Evolutionary conservation across 1,140 invertebrate species (phyloP), one percentile per base, ranked within the genome.

Genomic region (Drosophila tani): DNA sequence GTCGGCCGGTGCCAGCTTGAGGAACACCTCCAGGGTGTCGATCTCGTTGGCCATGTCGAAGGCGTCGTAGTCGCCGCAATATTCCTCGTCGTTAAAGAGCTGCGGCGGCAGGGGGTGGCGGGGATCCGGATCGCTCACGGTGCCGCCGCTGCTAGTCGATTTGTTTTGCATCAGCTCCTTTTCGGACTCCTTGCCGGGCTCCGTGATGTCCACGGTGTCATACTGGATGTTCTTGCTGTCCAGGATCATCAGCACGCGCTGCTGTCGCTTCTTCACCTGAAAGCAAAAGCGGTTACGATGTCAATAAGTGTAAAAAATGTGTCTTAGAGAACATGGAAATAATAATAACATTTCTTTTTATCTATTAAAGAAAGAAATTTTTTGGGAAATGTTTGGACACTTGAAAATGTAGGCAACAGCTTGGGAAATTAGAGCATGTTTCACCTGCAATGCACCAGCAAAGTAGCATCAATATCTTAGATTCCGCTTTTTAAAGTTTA

Each of bases 121-220:
- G 12, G 94, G 94, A 38, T 92, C 93, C 27, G 93, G 92, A 75
- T 96, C 95, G 77, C 95, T 94, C 15, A 95, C 94, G 47, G 95
- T 95, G 56, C 94, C 95, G 29, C 96, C 96, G 91, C 95, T 96
- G 55, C 96, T 95, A 79, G 96, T 97, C 65, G 96, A 96, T 92
- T 98, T 97, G 77, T 95, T 95, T 93, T 98, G 96, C 97, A 99
- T 99, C 90, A 97, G 97, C 82, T 98, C 97, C 93, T 97, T 98
- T 51, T 97, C 96, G 56, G 95, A 93, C 93, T 99, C 98, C 92
- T 96, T 96, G 40, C 96, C 96, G 19, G 98, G 97, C 93, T 98
- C 97, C 40, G 98, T 97, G 84, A 99, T 98, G 93, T 99, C 98
- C 80, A 99, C 96, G 19, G 96, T 94, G 93, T 98, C 96, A 93